Conservation (phyloP, 2,888 invertebrate species). For the Dinocampus coccinellae region DNA sequence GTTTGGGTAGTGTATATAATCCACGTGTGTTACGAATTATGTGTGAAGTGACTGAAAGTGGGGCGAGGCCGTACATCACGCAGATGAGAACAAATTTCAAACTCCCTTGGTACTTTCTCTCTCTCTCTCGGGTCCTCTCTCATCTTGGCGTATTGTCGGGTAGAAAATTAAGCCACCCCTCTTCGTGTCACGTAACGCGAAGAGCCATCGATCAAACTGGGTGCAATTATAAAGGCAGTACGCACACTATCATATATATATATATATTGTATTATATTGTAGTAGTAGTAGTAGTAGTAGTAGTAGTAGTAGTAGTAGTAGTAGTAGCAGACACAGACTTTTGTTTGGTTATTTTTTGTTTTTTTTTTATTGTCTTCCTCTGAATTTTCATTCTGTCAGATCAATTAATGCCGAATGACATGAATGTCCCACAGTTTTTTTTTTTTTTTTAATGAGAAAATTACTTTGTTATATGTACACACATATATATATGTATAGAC, state of each 20-base stretch:
- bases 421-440: neutral
- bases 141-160: slow-evolving; percentile 1
- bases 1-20: slow-evolving; percentile 6
- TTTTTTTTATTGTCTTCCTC: slow-evolving; percentile 1
- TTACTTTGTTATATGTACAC: neutral
- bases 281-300: too few species aligned
- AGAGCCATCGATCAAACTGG: slow-evolving; percentile 28
- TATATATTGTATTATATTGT: too few species aligned
- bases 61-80: slow-evolving; percentile 41
- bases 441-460: too few species aligned
- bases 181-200: slow-evolving; percentile 26
- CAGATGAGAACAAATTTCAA: slow-evolving; percentile 32
- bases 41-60: slow-evolving; percentile 24
- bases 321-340: neutral
- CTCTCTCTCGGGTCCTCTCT: slow-evolving; percentile 4
- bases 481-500: neutral
- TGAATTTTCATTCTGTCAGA: neutral
- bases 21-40: slow-evolving; percentile 29
- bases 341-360: neutral
- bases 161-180: slow-evolving; percentile 28
- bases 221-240: slow-evolving; percentile 29
- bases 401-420: neutral
- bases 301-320: too few species aligned
- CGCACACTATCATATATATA: neutral
- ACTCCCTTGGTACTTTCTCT: slow-evolving; percentile 25